Conservation (phyloP, 2,888 invertebrate genomes). For the Agrotis ipsilon region DNA sequence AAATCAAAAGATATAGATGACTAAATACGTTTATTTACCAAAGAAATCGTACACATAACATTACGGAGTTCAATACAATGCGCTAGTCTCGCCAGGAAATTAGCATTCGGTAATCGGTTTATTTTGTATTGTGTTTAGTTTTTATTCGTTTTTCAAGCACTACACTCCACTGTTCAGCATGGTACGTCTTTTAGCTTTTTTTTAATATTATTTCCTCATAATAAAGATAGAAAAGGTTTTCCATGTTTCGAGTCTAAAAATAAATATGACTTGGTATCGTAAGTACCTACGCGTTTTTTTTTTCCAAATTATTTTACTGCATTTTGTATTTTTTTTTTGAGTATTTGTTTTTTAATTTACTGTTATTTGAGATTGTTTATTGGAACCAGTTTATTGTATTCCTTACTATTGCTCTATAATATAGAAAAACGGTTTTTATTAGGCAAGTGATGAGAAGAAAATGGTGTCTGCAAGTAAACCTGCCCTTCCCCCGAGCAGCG, state of each 20-base stretch:
- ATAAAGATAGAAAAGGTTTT: slow-evolving; percentile 24
- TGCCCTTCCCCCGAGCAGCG: slow-evolving; percentile 84
- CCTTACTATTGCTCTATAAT: not conserved
- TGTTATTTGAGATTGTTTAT: not conserved
- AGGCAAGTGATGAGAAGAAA: slow-evolving; percentile 80
- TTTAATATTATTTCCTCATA: slow-evolving; percentile 46
- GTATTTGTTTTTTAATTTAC: not conserved
- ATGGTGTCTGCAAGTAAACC: slow-evolving; percentile 87
- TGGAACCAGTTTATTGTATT: slow-evolving; percentile 4
- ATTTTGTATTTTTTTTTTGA: not conserved
- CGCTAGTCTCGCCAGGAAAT: slow-evolving; percentile 62
- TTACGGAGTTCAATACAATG: slow-evolving; percentile 59
- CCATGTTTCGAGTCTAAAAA: slow-evolving; percentile 73
- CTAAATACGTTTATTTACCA: not conserved
- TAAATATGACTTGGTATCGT: slow-evolving; percentile 76
- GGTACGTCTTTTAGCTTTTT: slow-evolving; percentile 73
- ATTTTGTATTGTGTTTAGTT: slow-evolving; percentile 74
- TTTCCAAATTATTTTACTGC: not conserved
- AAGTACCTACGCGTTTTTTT: slow-evolving; percentile 17
- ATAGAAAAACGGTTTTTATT: slow-evolving; percentile 11
- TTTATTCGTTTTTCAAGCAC: slow-evolving; percentile 68
- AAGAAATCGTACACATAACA: slow-evolving; percentile 30
- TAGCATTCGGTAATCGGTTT: slow-evolving; percentile 73
- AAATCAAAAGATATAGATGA: slow-evolving; percentile 9
- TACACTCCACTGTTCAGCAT: slow-evolving; percentile 72